Conservation (phyloP, 2,797 vertebrate species). For the Bovichtus variegatus region DNA sequence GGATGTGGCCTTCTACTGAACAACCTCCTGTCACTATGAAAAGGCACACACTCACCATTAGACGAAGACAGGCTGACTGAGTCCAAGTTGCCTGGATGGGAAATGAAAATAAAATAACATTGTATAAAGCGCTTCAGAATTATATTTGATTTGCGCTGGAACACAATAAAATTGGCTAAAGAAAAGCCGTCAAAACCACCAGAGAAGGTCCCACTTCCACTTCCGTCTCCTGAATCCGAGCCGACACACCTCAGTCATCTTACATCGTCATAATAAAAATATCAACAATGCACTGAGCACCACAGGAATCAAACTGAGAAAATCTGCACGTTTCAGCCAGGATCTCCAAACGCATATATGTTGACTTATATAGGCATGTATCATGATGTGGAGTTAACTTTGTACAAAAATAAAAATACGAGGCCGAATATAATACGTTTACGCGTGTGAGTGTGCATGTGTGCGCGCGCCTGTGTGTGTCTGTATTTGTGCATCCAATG, state of each 20-base stretch:
- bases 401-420: too few species aligned
- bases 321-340: background rate
- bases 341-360: background rate
- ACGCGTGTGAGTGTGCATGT: background rate
- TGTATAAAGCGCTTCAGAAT: background rate
- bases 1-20: conserved; percentile 2
- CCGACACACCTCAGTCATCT: background rate
- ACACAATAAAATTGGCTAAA: background rate
- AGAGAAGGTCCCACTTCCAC: background rate
- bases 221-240: background rate
- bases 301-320: background rate
- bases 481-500: background rate
- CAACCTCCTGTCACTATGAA: background rate
- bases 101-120: conserved; percentile 3
- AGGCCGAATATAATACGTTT: too few species aligned
- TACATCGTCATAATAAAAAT: background rate
- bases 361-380: too few species aligned
- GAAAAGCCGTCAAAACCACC: background rate
- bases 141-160: background rate
- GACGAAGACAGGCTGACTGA: conserved; percentile 6
- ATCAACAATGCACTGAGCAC: background rate
- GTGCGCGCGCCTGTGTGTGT: background rate
- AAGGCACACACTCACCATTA: conserved; percentile 32
- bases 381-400: too few species aligned
- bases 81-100: conserved; percentile 2